These are phyloP conservation scores for Lateolabrax maculatus DNA, from an alignment of 2,797 vertebrate genomes.

Conservation along the genomic window DNA sequence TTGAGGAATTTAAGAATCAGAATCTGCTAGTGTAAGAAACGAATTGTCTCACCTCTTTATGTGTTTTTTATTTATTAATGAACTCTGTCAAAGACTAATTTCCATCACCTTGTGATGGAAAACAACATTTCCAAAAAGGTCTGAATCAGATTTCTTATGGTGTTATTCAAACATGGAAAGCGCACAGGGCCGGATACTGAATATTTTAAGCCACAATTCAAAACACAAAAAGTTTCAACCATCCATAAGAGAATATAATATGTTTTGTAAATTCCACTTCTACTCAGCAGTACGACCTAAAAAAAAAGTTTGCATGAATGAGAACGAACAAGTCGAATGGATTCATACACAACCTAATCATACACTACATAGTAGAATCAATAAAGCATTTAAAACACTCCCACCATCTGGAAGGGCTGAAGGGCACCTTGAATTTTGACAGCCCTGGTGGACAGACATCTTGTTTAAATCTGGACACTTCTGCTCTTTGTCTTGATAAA, in stretches of 20 bases:
- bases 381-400: too few species aligned
- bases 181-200: slow-evolving; percentile 1
- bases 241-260: slow-evolving; percentile 7
- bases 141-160: slow-evolving; percentile 10
- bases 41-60: not conserved
- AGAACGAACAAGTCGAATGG: not conserved
- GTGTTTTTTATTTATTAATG: slow-evolving; percentile 25
- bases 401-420: too few species aligned
- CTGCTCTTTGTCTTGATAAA: not conserved
- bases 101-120: slow-evolving; percentile 9
- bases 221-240: not conserved
- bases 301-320: not conserved
- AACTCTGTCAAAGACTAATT: slow-evolving; percentile 13
- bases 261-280: slow-evolving; percentile 5
- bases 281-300: slow-evolving; percentile 1
- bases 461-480: not conserved
- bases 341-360: not conserved
- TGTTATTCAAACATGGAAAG: slow-evolving; percentile 6
- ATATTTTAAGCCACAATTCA: slow-evolving; percentile 20
- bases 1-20: not conserved
- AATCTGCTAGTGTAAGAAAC: not conserved
- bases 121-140: slow-evolving; percentile 12
- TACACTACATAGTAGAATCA: not conserved
- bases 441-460: not conserved
- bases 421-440: too few species aligned